Base-by-base conservation (phyloP, 2,113 vertebrate species). In the Plotosus lineatus region DNA sequence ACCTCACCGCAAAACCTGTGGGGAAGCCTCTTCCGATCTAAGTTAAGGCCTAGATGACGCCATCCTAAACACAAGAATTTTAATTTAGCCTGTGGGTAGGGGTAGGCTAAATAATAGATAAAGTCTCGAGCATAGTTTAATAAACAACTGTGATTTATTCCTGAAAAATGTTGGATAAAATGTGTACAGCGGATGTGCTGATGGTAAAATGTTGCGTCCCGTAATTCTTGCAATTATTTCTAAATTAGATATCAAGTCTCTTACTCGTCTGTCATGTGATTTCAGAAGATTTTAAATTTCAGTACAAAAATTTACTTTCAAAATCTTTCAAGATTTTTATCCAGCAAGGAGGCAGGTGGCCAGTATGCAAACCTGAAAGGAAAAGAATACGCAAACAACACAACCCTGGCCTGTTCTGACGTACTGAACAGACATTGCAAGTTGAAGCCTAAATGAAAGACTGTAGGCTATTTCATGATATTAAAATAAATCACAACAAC, bases 21-120 rank as follows among this genome's bases (percentile, higher is more conserved):
- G 7, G 50, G 85, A 79, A 82, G 81, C 73, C 80, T 85, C 76
- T 79, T 77, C 44, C 31, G 77, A 87, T 46, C 77, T 80, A 86
- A 89, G 89, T 89, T 81, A 74, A 82, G 68, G 66, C 48, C 72
- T 3, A 63, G 73, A 48, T 76, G 71, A 55, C 63, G 48, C 51
- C 68, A 80, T 74, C 21, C 68, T 15, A 5, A 63, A 40, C 23
- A 61, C 9, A 10, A 81, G 46, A 58, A 58, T 38, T 72, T 36
- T 38, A 61, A 53, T 61, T 61, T 44, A 3, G 44, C 21, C 44
- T 8, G 0, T 21, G 46, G 38, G 3, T 38, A 33, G 7, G 10
- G 23, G 10, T 19, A 1, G n/a, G 23, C 3, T 8, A 40, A 23
- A 23, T 40, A 9, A 23, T 53, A 74, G 33, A 55, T 55, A 7